These are phyloP conservation scores for Acrobasis consociella DNA, from an alignment of 2,888 invertebrate species.

Conservation along the genomic window DNA sequence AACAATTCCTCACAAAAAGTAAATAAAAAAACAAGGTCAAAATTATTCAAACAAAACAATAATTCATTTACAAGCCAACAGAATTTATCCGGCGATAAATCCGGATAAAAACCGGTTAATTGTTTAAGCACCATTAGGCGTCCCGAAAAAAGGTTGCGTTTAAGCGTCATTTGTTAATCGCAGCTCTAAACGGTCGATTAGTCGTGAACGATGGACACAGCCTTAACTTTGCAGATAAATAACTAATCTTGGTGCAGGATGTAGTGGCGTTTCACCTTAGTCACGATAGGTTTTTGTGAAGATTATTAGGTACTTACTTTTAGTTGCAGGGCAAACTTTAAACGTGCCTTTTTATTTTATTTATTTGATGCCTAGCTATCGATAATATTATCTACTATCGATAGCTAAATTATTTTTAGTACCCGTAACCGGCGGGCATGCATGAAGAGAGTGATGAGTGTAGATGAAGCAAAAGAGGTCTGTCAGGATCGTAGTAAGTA, in stretches of 20 bases:
- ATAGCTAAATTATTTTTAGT: no score
- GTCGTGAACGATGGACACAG: slow-evolving; percentile 58
- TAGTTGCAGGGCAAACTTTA: not conserved
- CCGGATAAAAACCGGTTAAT: slow-evolving; percentile 70
- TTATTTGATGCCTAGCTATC: no score
- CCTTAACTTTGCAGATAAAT: slow-evolving; percentile 24
- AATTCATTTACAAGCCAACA: slow-evolving; percentile 62
- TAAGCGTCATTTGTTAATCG: slow-evolving; percentile 80
- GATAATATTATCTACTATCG: no score
- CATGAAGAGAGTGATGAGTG: no score
- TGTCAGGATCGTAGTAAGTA: no score
- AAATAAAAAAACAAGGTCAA: not conserved
- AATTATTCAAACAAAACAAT: slow-evolving; percentile 36
- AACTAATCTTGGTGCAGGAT: slow-evolving; percentile 18
- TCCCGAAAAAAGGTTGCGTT: slow-evolving; percentile 79
- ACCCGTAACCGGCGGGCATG: no score
- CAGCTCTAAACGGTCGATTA: slow-evolving; percentile 67
- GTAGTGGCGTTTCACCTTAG: slow-evolving; percentile 5
- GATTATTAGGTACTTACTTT: not conserved
- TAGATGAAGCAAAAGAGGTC: no score
- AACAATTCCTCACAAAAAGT: not conserved
- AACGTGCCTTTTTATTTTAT: no score
- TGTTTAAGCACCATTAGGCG: slow-evolving; percentile 72
- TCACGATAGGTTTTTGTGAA: slow-evolving; percentile 8
- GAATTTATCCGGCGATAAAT: slow-evolving; percentile 65